phyloP scores from a whole-genome alignment of 1,140 invertebrate species.

The Aricia agestis region DNA sequence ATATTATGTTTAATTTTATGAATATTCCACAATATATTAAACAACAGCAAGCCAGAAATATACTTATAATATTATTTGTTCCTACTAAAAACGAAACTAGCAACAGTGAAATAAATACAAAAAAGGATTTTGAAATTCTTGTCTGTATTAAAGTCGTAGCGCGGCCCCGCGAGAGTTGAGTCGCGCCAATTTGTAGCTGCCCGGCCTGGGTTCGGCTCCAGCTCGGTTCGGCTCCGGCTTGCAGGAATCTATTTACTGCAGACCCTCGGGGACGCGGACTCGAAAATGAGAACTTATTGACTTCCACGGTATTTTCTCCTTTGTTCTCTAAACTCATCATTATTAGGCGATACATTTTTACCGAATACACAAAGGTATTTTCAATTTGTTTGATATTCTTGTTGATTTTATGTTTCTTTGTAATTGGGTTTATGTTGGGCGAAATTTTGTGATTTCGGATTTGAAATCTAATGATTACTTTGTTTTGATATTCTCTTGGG shows the following conservation, averaged over 20 bases:
- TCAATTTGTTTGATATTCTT: background rate
- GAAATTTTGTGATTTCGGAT: background rate
- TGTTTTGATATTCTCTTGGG: background rate
- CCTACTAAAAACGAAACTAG: too few species aligned
- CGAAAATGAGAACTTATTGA: slow-evolving; percentile 11
- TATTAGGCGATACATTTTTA: background rate
- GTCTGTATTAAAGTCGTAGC: background rate
- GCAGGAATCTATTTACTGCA: background rate
- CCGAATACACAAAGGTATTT: background rate
- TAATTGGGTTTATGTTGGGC: background rate
- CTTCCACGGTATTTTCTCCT: background rate
- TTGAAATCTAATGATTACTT: background rate
- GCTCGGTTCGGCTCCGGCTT: background rate
- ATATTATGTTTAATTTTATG: too few species aligned
- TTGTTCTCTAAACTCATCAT: background rate
- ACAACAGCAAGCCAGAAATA: too few species aligned
- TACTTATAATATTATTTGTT: too few species aligned
- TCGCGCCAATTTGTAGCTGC: slow-evolving; percentile 7
- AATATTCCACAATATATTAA: too few species aligned
- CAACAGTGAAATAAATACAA: background rate
- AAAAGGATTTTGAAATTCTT: background rate
- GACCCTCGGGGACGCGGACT: background rate
- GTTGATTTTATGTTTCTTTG: background rate
- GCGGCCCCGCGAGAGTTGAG: background rate
- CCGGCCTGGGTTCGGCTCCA: background rate